These are phyloP conservation scores for Willisornis vidua DNA, from an alignment of 2,113 vertebrate species.

Conservation along the genomic window DNA sequence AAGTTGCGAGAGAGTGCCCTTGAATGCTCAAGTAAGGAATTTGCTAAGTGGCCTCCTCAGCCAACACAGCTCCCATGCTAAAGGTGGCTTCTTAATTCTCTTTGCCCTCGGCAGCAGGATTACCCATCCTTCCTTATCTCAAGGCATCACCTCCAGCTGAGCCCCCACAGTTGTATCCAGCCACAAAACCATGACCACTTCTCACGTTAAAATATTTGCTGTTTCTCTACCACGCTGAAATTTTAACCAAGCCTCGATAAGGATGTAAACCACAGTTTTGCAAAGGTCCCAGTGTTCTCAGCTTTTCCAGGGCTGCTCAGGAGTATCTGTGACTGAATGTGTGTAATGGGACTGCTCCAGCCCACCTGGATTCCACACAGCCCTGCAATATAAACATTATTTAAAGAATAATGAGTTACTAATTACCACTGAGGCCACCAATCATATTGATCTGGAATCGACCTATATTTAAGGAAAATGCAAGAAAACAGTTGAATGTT, in stretches of 20 bases:
- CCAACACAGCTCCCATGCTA: slow-evolving; percentile 29
- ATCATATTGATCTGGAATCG: background rate
- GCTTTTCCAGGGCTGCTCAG: background rate
- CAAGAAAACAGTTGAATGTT: background rate
- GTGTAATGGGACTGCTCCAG: background rate
- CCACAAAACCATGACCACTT: background rate
- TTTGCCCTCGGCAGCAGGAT: background rate
- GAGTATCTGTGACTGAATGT: background rate
- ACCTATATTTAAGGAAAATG: background rate
- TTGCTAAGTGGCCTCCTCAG: slow-evolving; percentile 61
- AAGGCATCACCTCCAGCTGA: background rate
- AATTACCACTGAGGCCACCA: background rate
- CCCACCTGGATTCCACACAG: background rate
- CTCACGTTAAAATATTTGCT: background rate
- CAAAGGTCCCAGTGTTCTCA: background rate
- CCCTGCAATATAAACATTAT: background rate
- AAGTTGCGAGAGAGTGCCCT: slow-evolving; percentile 61
- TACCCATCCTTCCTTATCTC: background rate
- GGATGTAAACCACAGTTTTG: background rate
- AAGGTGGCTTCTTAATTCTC: background rate
- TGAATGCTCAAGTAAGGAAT: slow-evolving; percentile 70
- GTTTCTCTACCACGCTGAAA: background rate
- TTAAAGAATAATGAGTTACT: background rate
- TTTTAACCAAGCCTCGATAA: background rate
- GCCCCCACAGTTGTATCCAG: rapidly evolving